Evolutionary conservation across 2,888 invertebrate species (phyloP), one percentile per base, ranked within the genome.

Genomic region (Mycalesis mineus): DNA sequence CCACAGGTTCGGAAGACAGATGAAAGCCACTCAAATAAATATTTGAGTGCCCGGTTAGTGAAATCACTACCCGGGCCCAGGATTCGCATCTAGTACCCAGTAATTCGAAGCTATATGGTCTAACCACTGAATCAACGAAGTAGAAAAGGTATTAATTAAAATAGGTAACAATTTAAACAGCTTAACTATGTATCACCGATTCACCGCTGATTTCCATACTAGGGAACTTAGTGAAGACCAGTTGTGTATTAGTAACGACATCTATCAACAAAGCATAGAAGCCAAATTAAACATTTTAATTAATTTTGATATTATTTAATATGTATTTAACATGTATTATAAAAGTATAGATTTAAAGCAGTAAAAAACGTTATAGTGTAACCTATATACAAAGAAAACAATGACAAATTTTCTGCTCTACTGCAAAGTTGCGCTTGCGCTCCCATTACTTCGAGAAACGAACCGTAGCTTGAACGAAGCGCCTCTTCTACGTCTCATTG

Each of bases 361-460:
- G 5, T 11, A 11, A 36, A 11, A 1, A 4, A 4, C 8, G 2
- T 2, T 2, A 17, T n/a, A 17, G 50, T 60, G 49, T 84, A 78
- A n/a, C 75, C 82, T 83, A 69, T 84, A 50, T 58, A 61, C 53
- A 29, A 65, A 62, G 66, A 67, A 67, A 67, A 63, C 70, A 73
- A 75, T 76, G 71, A 74, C 65, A 66, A 69, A 73, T 75, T 74
- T 78, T 77, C 77, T 80, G 84, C 77, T 84, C 81, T 72, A 73
- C 67, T 80, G 78, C 71, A 65, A 68, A 64, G 67, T 75, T 81
- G 81, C 81, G 78, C 71, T 65, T 68, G 73, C 71, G 74, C 76
- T n/a, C n/a, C n/a, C n/a, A 81, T 88, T 86, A 85, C 59, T 17
- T 45, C 56, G 65, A 57, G 69, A 80, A 82, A 57, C 84, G 77